phyloP scores from a whole-genome alignment of 2,888 invertebrate species.

The Chesias legatella region DNA sequence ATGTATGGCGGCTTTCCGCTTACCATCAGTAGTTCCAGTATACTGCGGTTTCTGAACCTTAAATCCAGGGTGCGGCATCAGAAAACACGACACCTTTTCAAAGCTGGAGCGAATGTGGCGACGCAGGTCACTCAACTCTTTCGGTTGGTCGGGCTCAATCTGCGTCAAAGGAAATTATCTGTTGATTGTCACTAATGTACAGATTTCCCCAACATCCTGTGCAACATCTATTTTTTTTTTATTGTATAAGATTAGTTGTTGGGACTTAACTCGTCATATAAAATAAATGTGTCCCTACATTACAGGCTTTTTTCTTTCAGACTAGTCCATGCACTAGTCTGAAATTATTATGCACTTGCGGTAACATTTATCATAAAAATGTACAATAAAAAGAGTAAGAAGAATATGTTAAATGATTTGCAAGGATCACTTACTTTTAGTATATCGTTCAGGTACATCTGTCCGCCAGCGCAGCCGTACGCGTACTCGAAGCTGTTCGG shows the following conservation, averaged over 20 bases:
- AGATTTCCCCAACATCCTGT: too few species aligned
- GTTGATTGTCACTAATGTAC: too few species aligned
- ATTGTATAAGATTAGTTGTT: too few species aligned
- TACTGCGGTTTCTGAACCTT: conserved; percentile 12
- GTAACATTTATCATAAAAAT: too few species aligned
- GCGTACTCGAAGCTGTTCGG: conserved; percentile 95
- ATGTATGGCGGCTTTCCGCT: not conserved
- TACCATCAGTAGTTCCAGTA: conserved; percentile 19
- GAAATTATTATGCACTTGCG: too few species aligned
- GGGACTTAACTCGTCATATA: too few species aligned
- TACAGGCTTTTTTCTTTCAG: too few species aligned
- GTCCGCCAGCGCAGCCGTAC: conserved; percentile 93
- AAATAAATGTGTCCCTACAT: too few species aligned
- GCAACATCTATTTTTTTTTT: too few species aligned
- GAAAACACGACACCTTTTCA: conserved; percentile 19
- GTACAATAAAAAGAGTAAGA: too few species aligned
- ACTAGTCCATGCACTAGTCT: too few species aligned
- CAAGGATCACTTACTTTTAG: conserved; percentile 80
- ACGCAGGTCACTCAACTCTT: conserved; percentile 17
- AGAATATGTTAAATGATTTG: not conserved
- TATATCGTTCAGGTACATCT: conserved; percentile 88
- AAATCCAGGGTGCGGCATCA: conserved; percentile 30
- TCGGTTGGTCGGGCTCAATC: conserved; percentile 4
- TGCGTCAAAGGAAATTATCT: too few species aligned
- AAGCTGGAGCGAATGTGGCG: conserved; percentile 17